Evolutionary conservation across 2,113 vertebrate species (phyloP), one percentile per base, ranked within the genome.

Genomic region (Heterocephalus glaber): DNA sequence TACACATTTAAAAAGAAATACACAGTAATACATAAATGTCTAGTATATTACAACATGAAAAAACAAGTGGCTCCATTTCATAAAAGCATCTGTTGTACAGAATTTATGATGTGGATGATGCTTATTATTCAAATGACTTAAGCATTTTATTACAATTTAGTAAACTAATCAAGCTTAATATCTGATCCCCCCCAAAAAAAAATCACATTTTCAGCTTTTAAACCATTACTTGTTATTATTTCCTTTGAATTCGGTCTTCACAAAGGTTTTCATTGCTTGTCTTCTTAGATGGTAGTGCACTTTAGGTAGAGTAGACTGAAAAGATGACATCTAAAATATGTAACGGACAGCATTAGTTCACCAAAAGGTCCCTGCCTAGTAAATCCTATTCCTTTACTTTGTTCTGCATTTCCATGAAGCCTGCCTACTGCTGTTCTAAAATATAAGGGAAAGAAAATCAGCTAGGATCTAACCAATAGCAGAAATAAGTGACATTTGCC

Each of bases 1-100:
- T 99, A 98, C 99, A 99, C 99, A 99, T 98, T 98, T 98, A 97
- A 98, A 99, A 99, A 98, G 97, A 98, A 99, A 99, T 99, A 99
- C 99, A 99, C 99, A 99, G 98, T 99, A 98, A 98, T 99, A 99
- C 99, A 98, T 98, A 98, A 98, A 99, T 98, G 97, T 98, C 98
- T 98, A 99, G 97, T 99, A 99, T 99, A 99, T 99, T 99, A 99
- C 99, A 99, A 99, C 99, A 98, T 98, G 98, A 97, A 98, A 98
- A 98, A 98, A 98, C 98, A 97, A 97, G 97, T 97, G 96, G 94
- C 97, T 98, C 97, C 93, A 85, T 98, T 98, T 98, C 97, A 98
- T 98, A 98, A 98, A 98, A 98, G 97, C 98, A 97, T 98, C 98
- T 96, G 97, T 98, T 98, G 97, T 98, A 98, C 98, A 98, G 97